Conservation (phyloP, 2,888 invertebrate genomes). For the Neoascia interrupta region DNA sequence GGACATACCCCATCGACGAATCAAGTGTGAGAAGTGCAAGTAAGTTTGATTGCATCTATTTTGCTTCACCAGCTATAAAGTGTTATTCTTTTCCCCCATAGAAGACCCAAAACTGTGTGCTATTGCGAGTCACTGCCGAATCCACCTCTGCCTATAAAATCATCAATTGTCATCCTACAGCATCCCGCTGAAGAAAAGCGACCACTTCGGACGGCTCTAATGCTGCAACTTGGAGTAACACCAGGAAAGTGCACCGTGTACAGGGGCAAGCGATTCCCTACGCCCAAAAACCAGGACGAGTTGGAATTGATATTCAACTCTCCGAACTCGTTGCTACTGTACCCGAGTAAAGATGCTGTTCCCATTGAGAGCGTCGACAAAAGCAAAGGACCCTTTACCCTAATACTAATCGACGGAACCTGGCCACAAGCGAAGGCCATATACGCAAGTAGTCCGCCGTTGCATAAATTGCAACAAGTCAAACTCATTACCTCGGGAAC, state of each 20-base stretch:
- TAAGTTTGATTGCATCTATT: slow-evolving; percentile 78
- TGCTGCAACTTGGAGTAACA: slow-evolving; percentile 88
- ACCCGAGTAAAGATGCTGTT: slow-evolving; percentile 88
- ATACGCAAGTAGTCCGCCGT: slow-evolving; percentile 88
- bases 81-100: slow-evolving; percentile 77
- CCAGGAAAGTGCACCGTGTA: slow-evolving; percentile 86
- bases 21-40: slow-evolving; percentile 87
- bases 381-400: slow-evolving; percentile 83
- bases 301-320: slow-evolving; percentile 85
- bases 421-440: slow-evolving; percentile 98
- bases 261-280: slow-evolving; percentile 90
- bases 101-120: slow-evolving; percentile 92
- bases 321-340: slow-evolving; percentile 85
- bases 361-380: slow-evolving; percentile 83
- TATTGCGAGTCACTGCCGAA: slow-evolving; percentile 92
- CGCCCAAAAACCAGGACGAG: slow-evolving; percentile 80
- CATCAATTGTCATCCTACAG: slow-evolving; percentile 90
- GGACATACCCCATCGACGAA: slow-evolving; percentile 86
- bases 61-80: neutral
- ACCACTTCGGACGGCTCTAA: slow-evolving; percentile 92
- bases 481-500: slow-evolving; percentile 86
- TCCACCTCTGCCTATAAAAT: slow-evolving; percentile 84
- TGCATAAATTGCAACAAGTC: slow-evolving; percentile 89
- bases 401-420: slow-evolving; percentile 94
- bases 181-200: slow-evolving; percentile 96